Percentiles rank a stretch among this genome's conserved stretches.
These are phyloP conservation scores for Elanus axillaris DNA, from an alignment of 2,113 vertebrate genomes.

Conservation along the genomic window DNA sequence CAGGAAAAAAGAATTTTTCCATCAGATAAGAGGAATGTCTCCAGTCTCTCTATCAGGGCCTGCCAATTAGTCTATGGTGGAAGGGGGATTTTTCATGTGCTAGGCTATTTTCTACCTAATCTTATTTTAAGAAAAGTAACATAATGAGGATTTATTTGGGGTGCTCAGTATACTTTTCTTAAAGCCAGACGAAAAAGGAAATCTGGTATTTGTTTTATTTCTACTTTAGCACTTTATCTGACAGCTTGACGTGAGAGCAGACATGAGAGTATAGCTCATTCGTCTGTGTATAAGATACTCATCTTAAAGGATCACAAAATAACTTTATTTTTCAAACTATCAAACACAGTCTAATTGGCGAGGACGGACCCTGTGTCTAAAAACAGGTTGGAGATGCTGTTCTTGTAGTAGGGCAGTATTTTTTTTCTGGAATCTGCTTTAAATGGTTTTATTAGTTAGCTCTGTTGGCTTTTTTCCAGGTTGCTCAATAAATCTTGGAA, in stretches of 20 bases:
- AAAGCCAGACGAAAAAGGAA: conserved; percentile 26
- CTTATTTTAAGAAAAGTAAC: conserved; percentile 30
- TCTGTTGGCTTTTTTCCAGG: background rate
- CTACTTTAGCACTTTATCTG: conserved; percentile 11
- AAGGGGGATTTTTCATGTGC: background rate
- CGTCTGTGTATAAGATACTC: background rate
- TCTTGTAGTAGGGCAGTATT: background rate
- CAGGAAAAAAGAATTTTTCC: background rate
- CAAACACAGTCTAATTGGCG: background rate
- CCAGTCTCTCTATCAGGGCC: background rate
- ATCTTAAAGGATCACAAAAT: background rate
- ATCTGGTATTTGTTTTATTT: conserved; percentile 46
- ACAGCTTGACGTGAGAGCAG: background rate
- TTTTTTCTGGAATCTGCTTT: background rate
- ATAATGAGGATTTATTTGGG: conserved; percentile 37
- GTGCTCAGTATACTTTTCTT: background rate
- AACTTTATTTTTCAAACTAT: background rate
- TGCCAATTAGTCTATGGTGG: background rate
- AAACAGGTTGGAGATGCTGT: background rate
- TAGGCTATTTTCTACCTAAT: conserved; percentile 12
- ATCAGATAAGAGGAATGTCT: conserved; percentile 7
- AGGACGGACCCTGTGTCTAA: background rate
- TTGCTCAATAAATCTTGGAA: background rate
- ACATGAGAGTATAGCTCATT: background rate
- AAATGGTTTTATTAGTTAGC: background rate